phyloP scores from a whole-genome alignment of 2,888 invertebrate species.

The Yponomeuta malinellus region DNA sequence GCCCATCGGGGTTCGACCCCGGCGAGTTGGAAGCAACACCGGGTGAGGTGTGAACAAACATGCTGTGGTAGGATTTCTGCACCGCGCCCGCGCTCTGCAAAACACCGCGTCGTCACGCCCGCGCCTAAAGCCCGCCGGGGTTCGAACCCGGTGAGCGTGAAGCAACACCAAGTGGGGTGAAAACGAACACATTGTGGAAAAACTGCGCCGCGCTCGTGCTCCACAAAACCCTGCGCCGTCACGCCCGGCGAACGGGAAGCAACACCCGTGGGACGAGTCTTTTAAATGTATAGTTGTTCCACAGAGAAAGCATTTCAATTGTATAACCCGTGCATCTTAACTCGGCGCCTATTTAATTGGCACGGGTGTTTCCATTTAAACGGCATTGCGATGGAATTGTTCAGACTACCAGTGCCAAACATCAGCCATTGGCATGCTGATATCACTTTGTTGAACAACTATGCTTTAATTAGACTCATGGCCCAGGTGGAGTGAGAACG shows the following conservation, averaged over 20 bases:
- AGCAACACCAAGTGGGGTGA: slow-evolving; percentile 19
- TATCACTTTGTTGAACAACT: too few species aligned
- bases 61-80: slow-evolving; percentile 67
- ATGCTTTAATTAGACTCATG: slow-evolving; percentile 26
- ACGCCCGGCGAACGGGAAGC: not conserved
- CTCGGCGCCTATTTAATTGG: too few species aligned
- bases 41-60: slow-evolving; percentile 74
- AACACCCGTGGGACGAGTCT: not conserved
- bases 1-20: too few species aligned
- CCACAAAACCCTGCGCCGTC: slow-evolving; percentile 25
- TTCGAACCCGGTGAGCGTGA: slow-evolving; percentile 17
- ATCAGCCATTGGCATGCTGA: too few species aligned
- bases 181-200: slow-evolving; percentile 88
- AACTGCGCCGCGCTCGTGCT: slow-evolving; percentile 66
- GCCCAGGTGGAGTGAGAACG: slow-evolving; percentile 21
- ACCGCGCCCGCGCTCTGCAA: slow-evolving; percentile 54
- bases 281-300: slow-evolving; percentile 10
- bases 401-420: too few species aligned
- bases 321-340: too few species aligned
- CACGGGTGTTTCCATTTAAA: too few species aligned
- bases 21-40: too few species aligned
- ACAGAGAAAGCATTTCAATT: not conserved
- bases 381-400: too few species aligned
- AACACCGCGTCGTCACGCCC: slow-evolving; percentile 19
- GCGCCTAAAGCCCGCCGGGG: not conserved